phyloP scores from a whole-genome alignment of 2,113 vertebrate species.

The Bufo gargarizans region DNA sequence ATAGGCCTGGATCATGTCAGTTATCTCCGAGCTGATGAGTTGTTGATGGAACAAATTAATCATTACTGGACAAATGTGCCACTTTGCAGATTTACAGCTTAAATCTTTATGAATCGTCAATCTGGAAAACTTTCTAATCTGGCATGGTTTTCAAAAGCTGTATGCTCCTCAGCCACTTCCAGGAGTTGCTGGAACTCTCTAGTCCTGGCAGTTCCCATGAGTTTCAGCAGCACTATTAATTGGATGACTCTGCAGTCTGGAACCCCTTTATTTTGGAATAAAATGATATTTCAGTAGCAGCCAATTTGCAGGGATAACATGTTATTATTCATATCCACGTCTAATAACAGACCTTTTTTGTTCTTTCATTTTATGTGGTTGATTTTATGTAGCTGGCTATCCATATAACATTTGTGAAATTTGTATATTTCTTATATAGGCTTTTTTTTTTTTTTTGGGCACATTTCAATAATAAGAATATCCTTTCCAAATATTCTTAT shows the following conservation, averaged over 20 bases:
- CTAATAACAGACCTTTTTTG: neutral
- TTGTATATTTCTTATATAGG: neutral
- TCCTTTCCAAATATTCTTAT: neutral
- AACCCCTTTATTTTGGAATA: constrained; percentile 18
- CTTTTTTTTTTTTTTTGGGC: neutral
- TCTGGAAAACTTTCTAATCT: constrained; percentile 37
- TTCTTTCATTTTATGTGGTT: neutral
- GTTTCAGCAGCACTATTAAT: constrained; percentile 1
- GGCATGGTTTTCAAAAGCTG: neutral
- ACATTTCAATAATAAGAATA: neutral
- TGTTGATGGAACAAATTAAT: constrained; percentile 22
- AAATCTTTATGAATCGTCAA: neutral
- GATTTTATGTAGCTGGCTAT: neutral
- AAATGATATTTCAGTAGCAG: constrained; percentile 34
- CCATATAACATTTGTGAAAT: neutral
- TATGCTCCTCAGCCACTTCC: constrained; percentile 19
- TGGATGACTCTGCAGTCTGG: constrained; percentile 5
- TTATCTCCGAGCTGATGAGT: constrained; percentile 25
- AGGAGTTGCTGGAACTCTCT: constrained; percentile 22
- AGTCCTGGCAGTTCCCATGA: constrained; percentile 6
- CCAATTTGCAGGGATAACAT: constrained; percentile 13
- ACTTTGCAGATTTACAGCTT: neutral
- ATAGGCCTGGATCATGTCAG: neutral
- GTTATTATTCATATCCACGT: neutral
- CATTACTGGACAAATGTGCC: neutral